phyloP scores from a whole-genome alignment of 1,140 invertebrate genomes.

The Carcinoscorpius rotundicauda region DNA sequence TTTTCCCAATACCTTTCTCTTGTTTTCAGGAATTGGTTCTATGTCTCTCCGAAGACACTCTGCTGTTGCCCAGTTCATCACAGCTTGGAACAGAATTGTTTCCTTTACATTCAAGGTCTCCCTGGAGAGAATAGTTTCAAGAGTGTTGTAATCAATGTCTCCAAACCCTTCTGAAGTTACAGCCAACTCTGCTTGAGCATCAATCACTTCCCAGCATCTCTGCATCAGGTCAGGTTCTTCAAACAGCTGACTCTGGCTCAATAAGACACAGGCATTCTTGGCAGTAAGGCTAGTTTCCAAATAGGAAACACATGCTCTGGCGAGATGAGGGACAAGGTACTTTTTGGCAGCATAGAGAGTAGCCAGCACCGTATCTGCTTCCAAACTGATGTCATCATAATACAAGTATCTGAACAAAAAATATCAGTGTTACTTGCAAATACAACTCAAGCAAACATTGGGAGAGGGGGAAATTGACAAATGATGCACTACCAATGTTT shows the following conservation, averaged over 20 bases:
- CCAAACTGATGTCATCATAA: conserved; percentile 85
- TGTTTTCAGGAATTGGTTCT: conserved; percentile 48
- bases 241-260: conserved; percentile 79
- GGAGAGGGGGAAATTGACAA: too few species aligned
- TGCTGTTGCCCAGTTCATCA: conserved; percentile 74
- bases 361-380: conserved; percentile 78
- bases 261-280: conserved; percentile 78
- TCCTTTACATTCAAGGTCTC: conserved; percentile 86
- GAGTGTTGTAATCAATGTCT: conserved; percentile 77
- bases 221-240: conserved; percentile 88
- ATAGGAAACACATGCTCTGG: conserved; percentile 78
- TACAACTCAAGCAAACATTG: too few species aligned
- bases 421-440: too few species aligned
- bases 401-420: conserved; percentile 67
- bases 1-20: conserved; percentile 49
- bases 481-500: too few species aligned
- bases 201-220: conserved; percentile 89
- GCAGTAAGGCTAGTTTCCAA: conserved; percentile 81
- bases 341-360: conserved; percentile 86
- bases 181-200: conserved; percentile 83
- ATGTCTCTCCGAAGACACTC: conserved; percentile 68
- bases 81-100: conserved; percentile 74
- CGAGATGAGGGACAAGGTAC: conserved; percentile 82
- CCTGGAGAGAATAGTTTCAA: conserved; percentile 70
- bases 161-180: conserved; percentile 83